Evolutionary conservation across 2,888 invertebrate species (phyloP).

Genomic region (Drosophila rellima): DNA sequence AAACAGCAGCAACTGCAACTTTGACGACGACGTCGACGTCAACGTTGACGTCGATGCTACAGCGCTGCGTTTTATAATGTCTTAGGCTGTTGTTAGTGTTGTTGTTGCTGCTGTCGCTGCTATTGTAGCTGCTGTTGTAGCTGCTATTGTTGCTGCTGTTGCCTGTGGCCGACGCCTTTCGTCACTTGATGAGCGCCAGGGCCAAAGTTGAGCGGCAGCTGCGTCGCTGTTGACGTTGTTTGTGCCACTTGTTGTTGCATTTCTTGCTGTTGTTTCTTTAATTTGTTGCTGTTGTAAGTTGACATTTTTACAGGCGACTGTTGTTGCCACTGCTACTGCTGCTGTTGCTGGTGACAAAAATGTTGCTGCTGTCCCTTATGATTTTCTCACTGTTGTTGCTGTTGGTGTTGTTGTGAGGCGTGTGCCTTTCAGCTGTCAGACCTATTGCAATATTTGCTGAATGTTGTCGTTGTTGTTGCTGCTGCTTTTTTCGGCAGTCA

Average conservation of each 20-base stretch:
- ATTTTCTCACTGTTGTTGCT: slow-evolving; percentile 36
- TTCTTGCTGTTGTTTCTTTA: slow-evolving; percentile 23
- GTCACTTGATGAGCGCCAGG: slow-evolving; percentile 51
- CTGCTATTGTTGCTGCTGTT: slow-evolving; percentile 34
- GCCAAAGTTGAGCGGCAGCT: slow-evolving; percentile 51
- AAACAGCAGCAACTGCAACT: slow-evolving; percentile 26
- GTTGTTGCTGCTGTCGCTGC: slow-evolving; percentile 1
- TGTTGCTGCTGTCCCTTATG: slow-evolving; percentile 55
- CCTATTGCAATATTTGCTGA: slow-evolving; percentile 34
- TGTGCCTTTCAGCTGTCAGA: slow-evolving; percentile 62
- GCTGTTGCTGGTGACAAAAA: slow-evolving; percentile 50
- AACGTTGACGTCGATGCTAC: slow-evolving; percentile 30
- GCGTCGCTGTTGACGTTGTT: slow-evolving; percentile 35
- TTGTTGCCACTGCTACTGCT: slow-evolving; percentile 28
- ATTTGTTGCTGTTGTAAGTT: slow-evolving; percentile 38
- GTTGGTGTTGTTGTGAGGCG: slow-evolving; percentile 38
- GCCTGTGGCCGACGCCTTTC: slow-evolving; percentile 47
- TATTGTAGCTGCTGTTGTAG: slow-evolving; percentile 19
- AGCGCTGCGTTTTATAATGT: slow-evolving; percentile 46
- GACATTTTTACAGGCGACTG: slow-evolving; percentile 48
- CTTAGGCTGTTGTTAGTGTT: slow-evolving; percentile 10
- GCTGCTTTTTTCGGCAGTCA: slow-evolving; percentile 68
- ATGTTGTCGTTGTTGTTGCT: slow-evolving; percentile 17
- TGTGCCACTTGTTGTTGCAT: slow-evolving; percentile 27
- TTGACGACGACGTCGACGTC: slow-evolving; percentile 29